Conservation (phyloP, 2,113 vertebrate genomes). For the Cyprinodon variegatus region DNA sequence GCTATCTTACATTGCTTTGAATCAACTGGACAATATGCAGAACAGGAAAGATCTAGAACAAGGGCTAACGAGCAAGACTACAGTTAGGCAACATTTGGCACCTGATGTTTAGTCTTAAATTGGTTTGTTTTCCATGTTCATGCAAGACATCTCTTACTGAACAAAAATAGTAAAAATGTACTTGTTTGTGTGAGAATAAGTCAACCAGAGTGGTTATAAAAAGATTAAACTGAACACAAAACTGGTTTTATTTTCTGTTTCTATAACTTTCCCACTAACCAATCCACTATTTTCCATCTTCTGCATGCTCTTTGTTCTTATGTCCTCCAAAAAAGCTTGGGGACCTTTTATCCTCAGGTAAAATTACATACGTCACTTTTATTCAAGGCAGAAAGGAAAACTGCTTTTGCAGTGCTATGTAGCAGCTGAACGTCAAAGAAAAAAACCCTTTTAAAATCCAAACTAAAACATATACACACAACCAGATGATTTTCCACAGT, state of each 20-base stretch:
- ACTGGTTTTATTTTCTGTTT: too few relatives aligned
- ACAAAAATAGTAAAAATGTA: too few relatives aligned
- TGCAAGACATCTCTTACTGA: background rate
- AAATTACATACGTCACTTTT: too few relatives aligned
- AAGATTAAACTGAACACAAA: too few relatives aligned
- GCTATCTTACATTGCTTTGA: background rate
- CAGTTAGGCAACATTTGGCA: background rate
- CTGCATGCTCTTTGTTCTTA: too few relatives aligned
- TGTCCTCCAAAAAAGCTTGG: too few relatives aligned
- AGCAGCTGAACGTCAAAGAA: background rate
- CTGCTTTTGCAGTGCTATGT: background rate
- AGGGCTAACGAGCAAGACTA: background rate
- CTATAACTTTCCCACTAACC: too few relatives aligned
- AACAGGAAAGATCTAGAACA: background rate
- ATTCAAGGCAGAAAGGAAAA: too few relatives aligned
- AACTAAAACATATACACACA: background rate
- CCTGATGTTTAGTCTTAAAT: background rate
- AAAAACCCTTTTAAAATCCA: background rate
- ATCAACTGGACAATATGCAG: slow-evolving; percentile 9
- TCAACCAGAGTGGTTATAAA: too few relatives aligned
- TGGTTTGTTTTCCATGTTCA: background rate
- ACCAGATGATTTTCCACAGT: background rate
- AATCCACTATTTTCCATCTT: too few relatives aligned
- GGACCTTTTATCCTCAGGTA: too few relatives aligned
- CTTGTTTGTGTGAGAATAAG: too few relatives aligned